These are phyloP conservation scores for Liodrosophila aerea DNA, from an alignment of 2,888 invertebrate genomes.

Conservation along the genomic window DNA sequence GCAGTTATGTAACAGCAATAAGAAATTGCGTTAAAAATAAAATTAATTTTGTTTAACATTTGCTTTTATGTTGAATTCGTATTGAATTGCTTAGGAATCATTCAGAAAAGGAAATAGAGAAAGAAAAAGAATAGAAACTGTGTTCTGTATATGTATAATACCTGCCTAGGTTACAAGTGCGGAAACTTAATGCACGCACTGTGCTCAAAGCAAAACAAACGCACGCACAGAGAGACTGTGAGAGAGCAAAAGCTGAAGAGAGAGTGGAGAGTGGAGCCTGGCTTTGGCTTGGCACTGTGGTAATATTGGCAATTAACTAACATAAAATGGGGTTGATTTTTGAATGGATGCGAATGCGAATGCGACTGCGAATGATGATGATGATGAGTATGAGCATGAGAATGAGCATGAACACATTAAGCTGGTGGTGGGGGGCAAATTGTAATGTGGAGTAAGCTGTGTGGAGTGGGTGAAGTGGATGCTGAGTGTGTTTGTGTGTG, in stretches of 20 bases:
- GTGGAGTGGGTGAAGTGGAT: conserved; percentile 3
- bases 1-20: conserved; percentile 38
- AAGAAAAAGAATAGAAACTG: background rate
- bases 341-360: conserved; percentile 56
- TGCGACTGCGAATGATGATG: conserved; percentile 35
- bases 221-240: background rate
- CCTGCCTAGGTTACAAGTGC: background rate
- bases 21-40: too few species aligned
- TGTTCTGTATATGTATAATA: too few species aligned
- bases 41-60: background rate
- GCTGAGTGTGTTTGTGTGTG: conserved; percentile 12
- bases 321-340: conserved; percentile 72
- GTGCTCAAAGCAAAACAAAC: conserved; percentile 21
- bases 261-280: conserved; percentile 33
- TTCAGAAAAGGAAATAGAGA: too few species aligned
- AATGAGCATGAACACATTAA: conserved; percentile 7
- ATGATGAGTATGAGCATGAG: conserved; percentile 22
- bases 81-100: background rate
- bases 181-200: conserved; percentile 35
- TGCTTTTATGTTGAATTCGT: background rate
- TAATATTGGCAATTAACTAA: conserved; percentile 76
- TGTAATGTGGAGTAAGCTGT: conserved; percentile 1
- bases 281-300: conserved; percentile 67
- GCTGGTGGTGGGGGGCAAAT: background rate
- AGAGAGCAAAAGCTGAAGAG: conserved; percentile 20